Base-by-base conservation (phyloP, 1,140 invertebrate species). In the Babylonia areolata region DNA sequence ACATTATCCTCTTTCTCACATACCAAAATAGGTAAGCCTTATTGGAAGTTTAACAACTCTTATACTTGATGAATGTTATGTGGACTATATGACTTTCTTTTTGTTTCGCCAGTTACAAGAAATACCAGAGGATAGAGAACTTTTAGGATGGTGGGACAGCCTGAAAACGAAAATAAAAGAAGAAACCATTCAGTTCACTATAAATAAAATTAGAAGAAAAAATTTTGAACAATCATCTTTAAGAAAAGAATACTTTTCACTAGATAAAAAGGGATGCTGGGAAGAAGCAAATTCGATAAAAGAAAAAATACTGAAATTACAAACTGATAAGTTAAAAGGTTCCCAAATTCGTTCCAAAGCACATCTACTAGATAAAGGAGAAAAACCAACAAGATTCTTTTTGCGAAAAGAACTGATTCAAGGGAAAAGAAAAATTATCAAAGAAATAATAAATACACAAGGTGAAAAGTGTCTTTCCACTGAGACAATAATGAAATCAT, bases 31-130 rank as follows among this genome's bases (percentile, higher is more conserved):
- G 86, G 86, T 17, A 40, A n/a, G 23, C n/a, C 39, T 23, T 87
- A 85, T 42, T 90, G 89, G 87, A 87, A 89, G 51, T 89, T 86
- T 84, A 88, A 89, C 81, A 87, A 77, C 64, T 85, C 31, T 88
- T 11, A 73, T 88, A 81, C 37, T 54, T 1, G 71, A 73, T 37
- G 31, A 15, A 12, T 12, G 12, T 20, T n/a, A 81, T 75, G 23
- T 42, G 12, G 80, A 75, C 33, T 75, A 64, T 51, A 31, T 15
- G 1, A 20, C 5, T 80, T 31, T 51, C 37, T 23, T 12, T 28
- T 15, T 54, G 81, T 85, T 35, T 51, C 73, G 33, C 33, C 31
- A 28, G 5, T 39, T n/a, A 77, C 28, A 40, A 71, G 0, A 2
- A 40, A 40, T 58, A 79, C 46, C n/a, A 28, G 28, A 79, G 73